Evolutionary conservation across 2,888 invertebrate species (phyloP).

Genomic region (Micropterix aruncella): DNA sequence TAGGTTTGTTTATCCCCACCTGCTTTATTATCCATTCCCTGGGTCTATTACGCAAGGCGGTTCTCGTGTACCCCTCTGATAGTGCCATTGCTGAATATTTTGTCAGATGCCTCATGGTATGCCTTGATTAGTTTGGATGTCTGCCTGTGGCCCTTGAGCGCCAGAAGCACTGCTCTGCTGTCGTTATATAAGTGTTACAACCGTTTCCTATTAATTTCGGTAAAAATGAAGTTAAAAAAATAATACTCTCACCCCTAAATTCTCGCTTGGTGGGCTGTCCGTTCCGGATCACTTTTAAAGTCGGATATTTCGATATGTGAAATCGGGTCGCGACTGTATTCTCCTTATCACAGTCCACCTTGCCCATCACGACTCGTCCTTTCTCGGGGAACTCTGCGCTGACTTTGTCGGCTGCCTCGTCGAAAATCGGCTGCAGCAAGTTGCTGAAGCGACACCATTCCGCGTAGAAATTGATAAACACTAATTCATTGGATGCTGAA

Average conservation of each 20-base stretch:
- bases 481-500: slow-evolving; percentile 89
- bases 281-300: slow-evolving; percentile 86
- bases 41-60: no score
- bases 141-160: no score
- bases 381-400: slow-evolving; percentile 60
- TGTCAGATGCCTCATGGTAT: no score
- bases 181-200: slow-evolving; percentile 3
- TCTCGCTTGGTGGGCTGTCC: slow-evolving; percentile 82
- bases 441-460: slow-evolving; percentile 99
- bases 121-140: no score
- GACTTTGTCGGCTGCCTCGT: slow-evolving; percentile 86
- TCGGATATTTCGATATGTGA: slow-evolving; percentile 97
- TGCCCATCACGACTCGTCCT: slow-evolving; percentile 84
- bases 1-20: no score
- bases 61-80: no score
- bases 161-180: not conserved
- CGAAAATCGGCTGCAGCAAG: slow-evolving; percentile 90
- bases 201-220: not conserved
- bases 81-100: no score
- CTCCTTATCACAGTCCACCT: slow-evolving; percentile 95
- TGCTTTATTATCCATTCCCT: no score
- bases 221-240: slow-evolving; percentile 1
- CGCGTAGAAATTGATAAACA: slow-evolving; percentile 98
- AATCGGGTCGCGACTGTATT: slow-evolving; percentile 76
- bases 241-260: slow-evolving; percentile 55